phyloP scores from a whole-genome alignment of 2,113 vertebrate species.

The Gadus macrocephalus region DNA sequence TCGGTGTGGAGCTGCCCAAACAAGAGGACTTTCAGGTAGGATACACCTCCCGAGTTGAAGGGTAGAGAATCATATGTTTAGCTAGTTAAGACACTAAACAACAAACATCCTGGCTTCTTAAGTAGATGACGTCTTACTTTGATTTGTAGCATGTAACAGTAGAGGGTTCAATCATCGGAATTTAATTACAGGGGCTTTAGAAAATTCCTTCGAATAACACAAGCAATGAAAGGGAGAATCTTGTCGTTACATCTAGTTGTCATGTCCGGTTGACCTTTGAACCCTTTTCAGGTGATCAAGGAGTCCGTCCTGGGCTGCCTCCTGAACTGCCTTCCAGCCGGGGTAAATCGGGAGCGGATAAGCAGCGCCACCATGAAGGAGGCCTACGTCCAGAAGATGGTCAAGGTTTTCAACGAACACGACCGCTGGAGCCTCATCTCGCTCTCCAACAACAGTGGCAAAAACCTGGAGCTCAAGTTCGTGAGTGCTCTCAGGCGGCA shows the following conservation, averaged over 20 bases:
- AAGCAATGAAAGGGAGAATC: constrained; percentile 11
- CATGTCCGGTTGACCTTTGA: constrained; percentile 37
- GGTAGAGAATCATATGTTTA: too few relatives aligned
- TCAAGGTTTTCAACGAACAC: constrained; percentile 86
- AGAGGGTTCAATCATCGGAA: neutral
- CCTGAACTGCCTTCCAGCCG: constrained; percentile 85
- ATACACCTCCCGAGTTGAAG: neutral
- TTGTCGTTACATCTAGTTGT: constrained; percentile 34
- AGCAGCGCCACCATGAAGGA: constrained; percentile 89
- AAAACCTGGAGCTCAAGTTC: constrained; percentile 95
- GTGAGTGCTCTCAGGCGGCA: constrained; percentile 86
- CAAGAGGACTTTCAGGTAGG: constrained; percentile 86
- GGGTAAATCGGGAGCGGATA: constrained; percentile 92
- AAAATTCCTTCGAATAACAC: constrained; percentile 9
- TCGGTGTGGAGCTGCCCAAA: constrained; percentile 84
- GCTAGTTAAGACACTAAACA: too few relatives aligned
- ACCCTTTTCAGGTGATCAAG: constrained; percentile 83
- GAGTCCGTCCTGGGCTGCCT: constrained; percentile 87
- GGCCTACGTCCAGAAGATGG: constrained; percentile 97
- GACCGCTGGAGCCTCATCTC: constrained; percentile 98
- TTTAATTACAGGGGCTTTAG: neutral
- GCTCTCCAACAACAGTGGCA: constrained; percentile 92
- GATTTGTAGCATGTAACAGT: too few relatives aligned
- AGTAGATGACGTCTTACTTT: too few relatives aligned
- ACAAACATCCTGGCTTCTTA: too few relatives aligned